Conservation (phyloP, 2,113 vertebrate species). For the Calidris pugnax region DNA sequence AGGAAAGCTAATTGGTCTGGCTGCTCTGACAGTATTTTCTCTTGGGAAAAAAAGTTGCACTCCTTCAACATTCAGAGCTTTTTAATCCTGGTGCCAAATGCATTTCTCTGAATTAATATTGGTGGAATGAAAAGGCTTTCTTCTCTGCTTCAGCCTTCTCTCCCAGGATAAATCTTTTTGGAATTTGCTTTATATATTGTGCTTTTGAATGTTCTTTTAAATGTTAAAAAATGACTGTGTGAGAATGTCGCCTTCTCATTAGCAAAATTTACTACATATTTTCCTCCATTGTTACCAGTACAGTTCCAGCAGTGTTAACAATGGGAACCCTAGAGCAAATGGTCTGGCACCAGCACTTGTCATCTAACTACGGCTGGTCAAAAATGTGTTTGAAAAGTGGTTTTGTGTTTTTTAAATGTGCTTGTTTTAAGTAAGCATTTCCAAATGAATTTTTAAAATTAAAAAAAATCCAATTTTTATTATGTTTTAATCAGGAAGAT, state of each 20-base stretch:
- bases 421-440: conserved; percentile 30
- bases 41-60: background rate
- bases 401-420: background rate
- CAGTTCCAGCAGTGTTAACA: conserved; percentile 61
- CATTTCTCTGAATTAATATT: conserved; percentile 40
- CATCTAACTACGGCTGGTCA: conserved; percentile 31
- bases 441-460: background rate
- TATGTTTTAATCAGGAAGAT: background rate
- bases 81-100: conserved; percentile 6
- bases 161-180: conserved; percentile 53
- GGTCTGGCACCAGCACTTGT: conserved; percentile 66
- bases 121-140: conserved; percentile 44
- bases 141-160: conserved; percentile 32
- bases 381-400: conserved; percentile 52
- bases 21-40: conserved; percentile 17
- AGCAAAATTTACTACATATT: conserved; percentile 63
- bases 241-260: conserved; percentile 58
- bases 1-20: conserved; percentile 22
- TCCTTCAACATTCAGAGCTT: conserved; percentile 25
- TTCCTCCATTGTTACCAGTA: conserved; percentile 59
- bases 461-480: background rate
- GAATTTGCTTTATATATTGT: conserved; percentile 61
- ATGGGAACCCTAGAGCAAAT: conserved; percentile 68
- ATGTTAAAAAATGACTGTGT: conserved; percentile 49
- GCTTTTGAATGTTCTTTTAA: conserved; percentile 55